These are phyloP conservation scores for Formica selysi DNA, from an alignment of 1,140 invertebrate species.

Conservation along the genomic window DNA sequence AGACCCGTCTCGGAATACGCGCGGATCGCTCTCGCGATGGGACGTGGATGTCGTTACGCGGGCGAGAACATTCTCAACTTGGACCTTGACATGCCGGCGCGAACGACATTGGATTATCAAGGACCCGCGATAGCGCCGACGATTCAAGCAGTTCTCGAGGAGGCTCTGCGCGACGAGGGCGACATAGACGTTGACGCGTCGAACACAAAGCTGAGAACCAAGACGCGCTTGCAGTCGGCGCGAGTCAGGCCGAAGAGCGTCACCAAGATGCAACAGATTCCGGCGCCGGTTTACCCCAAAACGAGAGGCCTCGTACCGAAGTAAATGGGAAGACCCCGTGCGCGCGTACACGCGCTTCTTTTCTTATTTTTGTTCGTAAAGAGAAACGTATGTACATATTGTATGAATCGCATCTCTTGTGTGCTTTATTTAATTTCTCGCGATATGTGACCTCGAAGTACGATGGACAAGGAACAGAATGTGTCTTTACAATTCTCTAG, in stretches of 20 bases:
- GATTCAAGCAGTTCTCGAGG: conserved; percentile 91
- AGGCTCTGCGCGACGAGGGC: conserved; percentile 90
- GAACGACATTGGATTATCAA: conserved; percentile 93
- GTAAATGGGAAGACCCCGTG: conserved; percentile 76
- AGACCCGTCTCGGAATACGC: conserved; percentile 92
- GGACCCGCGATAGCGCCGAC: conserved; percentile 90
- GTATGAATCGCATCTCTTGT: conserved; percentile 42
- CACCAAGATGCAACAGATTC: conserved; percentile 81
- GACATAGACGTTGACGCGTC: conserved; percentile 91
- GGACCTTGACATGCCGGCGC: conserved; percentile 92
- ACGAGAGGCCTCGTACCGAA: conserved; percentile 88
- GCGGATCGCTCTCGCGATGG: conserved; percentile 88
- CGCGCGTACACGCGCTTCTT: conserved; percentile 1
- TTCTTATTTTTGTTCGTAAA: conserved; percentile 53
- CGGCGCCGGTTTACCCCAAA: conserved; percentile 87
- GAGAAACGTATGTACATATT: conserved; percentile 68
- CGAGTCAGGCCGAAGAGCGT: conserved; percentile 81
- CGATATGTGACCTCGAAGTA: conserved; percentile 43
- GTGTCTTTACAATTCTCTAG: conserved; percentile 81
- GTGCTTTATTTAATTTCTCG: conserved; percentile 61
- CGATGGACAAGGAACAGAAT: conserved; percentile 49
- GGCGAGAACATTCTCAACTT: conserved; percentile 94
- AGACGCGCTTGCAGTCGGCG: conserved; percentile 80
- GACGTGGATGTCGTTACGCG: conserved; percentile 88
- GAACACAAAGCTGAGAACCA: conserved; percentile 79